phyloP scores from a whole-genome alignment of 2,888 invertebrate genomes.

The Polydrusus cervinus region DNA sequence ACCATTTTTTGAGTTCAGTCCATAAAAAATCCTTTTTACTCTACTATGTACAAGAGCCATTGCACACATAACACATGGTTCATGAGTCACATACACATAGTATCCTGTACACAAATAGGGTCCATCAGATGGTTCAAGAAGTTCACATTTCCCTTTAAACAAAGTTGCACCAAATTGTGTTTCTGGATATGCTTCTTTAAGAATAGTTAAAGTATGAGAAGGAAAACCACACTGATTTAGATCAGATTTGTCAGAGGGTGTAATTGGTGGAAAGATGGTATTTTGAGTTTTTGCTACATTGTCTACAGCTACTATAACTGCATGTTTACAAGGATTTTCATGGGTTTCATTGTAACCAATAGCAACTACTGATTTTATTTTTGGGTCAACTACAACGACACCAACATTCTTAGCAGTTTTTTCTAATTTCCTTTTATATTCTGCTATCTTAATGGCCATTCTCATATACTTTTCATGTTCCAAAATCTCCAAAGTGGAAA shows the following conservation, averaged over 20 bases:
- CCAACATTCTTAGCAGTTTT: conserved; percentile 61
- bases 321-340: conserved; percentile 85
- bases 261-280: conserved; percentile 70
- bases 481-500: conserved; percentile 73
- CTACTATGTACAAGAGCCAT: conserved; percentile 97
- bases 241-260: not conserved
- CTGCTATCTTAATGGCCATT: conserved; percentile 75
- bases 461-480: conserved; percentile 77
- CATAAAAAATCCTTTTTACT: conserved; percentile 86
- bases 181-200: conserved; percentile 57
- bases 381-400: conserved; percentile 85
- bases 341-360: conserved; percentile 76
- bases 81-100: conserved; percentile 85
- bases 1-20: conserved; percentile 76
- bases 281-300: conserved; percentile 88
- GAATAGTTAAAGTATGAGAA: conserved; percentile 62
- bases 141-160: conserved; percentile 67
- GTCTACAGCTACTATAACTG: conserved; percentile 89
- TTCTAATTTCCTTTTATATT: conserved; percentile 55
- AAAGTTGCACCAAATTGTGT: conserved; percentile 70
- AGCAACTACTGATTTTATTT: conserved; percentile 77
- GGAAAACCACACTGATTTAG: conserved; percentile 70
- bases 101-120: conserved; percentile 92
- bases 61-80: conserved; percentile 96
- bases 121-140: conserved; percentile 70